Evolutionary conservation across 1,140 invertebrate genomes (phyloP), one percentile per base, ranked within the genome.

Genomic region (Limonius californicus): DNA sequence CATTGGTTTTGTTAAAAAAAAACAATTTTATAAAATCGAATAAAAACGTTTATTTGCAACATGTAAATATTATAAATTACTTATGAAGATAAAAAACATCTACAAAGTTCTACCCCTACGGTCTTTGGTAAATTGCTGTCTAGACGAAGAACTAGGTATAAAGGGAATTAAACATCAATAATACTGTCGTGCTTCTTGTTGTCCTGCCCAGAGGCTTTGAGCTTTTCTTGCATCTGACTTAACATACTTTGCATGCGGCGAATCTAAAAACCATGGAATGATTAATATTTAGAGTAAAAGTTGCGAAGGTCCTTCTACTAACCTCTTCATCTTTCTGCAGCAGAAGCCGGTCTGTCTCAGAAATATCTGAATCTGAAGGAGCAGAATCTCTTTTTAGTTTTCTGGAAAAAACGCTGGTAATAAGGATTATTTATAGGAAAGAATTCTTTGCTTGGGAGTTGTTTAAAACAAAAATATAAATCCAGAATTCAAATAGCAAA

Each of bases 201-300:
- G 63, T 83, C 80, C 72, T 87, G 84, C 70, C 87, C 86, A 58
- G 87, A 87, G 63, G 87, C 87, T 79, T 93, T 92, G 21, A 98
- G 85, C 80, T 97, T 93, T 70, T 95, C 92, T 81, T 98, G 94
- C 95, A 98, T 98, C 78, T 95, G 92, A 20, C 90, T 88, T 59
- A 98, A 82, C 87, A 97, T 96, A 76, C 97, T 93, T 80, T 97
- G 94, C 95, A 96, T 96, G 71, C 92, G 84, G 71, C 91, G 86
- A 68, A 96, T 94, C 88, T 94, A 80, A 32, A 82, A 83, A 67
- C 72, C 67, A 71, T n/a, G n/a, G n/a, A n/a, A n/a, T n/a, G 20
- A 42, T 27, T n/a, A 18, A 57, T 57, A 7, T 57, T 57, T 12
- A 57, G 23, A 16, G 0, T 14, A 57, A 39, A 35, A 32, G 27